phyloP scores from a whole-genome alignment of 1,140 invertebrate species.

The Drosophila arizonae region DNA sequence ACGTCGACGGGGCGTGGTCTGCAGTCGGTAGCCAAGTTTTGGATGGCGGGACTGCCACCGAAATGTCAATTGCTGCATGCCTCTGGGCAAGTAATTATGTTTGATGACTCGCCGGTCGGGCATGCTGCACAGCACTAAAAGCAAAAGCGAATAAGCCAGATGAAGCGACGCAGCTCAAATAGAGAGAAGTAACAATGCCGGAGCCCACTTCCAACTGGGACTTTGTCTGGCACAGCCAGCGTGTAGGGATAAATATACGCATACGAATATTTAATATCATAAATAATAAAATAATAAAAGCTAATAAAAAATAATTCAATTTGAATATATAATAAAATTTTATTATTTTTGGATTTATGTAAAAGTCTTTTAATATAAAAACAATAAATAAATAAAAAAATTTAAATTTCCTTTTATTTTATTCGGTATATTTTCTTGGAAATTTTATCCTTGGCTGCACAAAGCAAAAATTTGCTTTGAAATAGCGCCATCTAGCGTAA shows the following conservation, averaged over 20 bases:
- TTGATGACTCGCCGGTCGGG: slow-evolving; percentile 58
- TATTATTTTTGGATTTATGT: too few relatives aligned
- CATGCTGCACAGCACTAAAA: slow-evolving; percentile 26
- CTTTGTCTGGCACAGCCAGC: not conserved
- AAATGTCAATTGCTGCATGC: slow-evolving; percentile 72
- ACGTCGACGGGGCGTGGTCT: not conserved
- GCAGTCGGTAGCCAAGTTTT: slow-evolving; percentile 5
- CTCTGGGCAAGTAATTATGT: slow-evolving; percentile 75
- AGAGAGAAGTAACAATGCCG: not conserved
- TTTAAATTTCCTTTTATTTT: too few relatives aligned
- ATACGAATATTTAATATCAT: too few relatives aligned
- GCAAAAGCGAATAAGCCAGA: slow-evolving; percentile 34
- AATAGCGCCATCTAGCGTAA: not conserved
- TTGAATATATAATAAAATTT: too few relatives aligned
- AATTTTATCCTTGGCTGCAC: too few relatives aligned
- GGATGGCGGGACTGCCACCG: slow-evolving; percentile 30
- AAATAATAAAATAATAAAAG: too few relatives aligned
- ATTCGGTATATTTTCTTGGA: too few relatives aligned
- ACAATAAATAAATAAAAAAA: too few relatives aligned
- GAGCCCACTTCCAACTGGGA: not conserved
- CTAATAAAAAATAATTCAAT: too few relatives aligned
- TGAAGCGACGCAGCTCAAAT: not conserved
- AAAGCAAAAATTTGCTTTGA: too few relatives aligned
- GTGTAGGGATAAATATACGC: too few relatives aligned
- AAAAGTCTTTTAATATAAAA: too few relatives aligned